Evolutionary conservation across 2,888 invertebrate genomes (phyloP).

Genomic region (Scelioninae gen. 2): DNA sequence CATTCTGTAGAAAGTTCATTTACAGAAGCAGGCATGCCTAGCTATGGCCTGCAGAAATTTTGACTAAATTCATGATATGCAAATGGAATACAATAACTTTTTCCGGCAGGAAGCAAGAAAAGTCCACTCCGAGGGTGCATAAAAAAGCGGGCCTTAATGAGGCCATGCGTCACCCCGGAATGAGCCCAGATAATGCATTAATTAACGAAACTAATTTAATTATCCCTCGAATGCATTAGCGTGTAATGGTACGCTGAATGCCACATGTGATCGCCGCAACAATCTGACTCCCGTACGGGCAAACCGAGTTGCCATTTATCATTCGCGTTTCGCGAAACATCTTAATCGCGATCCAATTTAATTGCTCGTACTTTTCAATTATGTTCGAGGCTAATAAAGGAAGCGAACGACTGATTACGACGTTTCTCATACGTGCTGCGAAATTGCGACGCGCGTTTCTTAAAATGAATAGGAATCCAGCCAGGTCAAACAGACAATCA

Average conservation of each 20-base stretch:
- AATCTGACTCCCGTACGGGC: conserved; percentile 40
- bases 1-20: too few species aligned
- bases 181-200: conserved; percentile 54
- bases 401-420: conserved; percentile 24
- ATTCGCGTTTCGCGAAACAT: conserved; percentile 52
- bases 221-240: conserved; percentile 49
- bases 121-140: conserved; percentile 47
- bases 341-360: conserved; percentile 53
- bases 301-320: conserved; percentile 42
- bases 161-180: conserved; percentile 40
- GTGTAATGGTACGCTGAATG: conserved; percentile 45
- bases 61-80: too few species aligned
- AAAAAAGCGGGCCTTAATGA: conserved; percentile 53
- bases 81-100: too few species aligned
- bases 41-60: too few species aligned
- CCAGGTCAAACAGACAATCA: conserved; percentile 15
- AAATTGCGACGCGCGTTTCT: too few species aligned
- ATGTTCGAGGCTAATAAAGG: conserved; percentile 24
- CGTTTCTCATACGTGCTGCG: too few species aligned
- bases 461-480: neutral
- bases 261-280: conserved; percentile 48
- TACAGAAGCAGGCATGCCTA: too few species aligned
- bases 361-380: conserved; percentile 47
- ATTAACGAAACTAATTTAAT: conserved; percentile 59
- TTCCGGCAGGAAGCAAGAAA: too few species aligned